phyloP scores from a whole-genome alignment of 92 coral and sea anemone genomes.

The Zoanthus gigantus region DNA sequence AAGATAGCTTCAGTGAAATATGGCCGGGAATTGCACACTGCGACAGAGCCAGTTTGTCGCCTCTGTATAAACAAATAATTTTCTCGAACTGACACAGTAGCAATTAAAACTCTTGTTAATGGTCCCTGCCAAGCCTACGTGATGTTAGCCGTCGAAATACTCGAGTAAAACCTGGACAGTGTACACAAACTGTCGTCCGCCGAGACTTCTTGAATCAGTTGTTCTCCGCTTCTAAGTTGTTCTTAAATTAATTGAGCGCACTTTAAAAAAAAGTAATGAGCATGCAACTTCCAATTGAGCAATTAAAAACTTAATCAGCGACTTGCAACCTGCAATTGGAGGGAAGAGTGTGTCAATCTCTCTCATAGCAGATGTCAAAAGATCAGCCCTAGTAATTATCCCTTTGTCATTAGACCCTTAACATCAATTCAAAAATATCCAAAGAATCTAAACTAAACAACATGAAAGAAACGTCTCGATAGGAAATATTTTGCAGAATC shows the following conservation, averaged over 20 bases:
- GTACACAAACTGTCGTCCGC: constrained; percentile 64
- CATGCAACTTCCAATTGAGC: constrained; percentile 75
- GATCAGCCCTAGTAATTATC: constrained; percentile 80
- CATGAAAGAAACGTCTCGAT: constrained; percentile 9
- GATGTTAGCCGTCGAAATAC: constrained; percentile 41
- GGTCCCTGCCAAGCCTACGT: constrained; percentile 45
- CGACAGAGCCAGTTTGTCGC: constrained; percentile 71
- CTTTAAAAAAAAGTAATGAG: constrained; percentile 17
- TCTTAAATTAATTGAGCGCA: constrained; percentile 51
- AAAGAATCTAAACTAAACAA: constrained; percentile 34
- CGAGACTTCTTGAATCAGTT: constrained; percentile 50
- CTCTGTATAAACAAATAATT: constrained; percentile 78
- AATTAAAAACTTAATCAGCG: constrained; percentile 79
- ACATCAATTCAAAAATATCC: constrained; percentile 68
- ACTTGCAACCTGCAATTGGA: constrained; percentile 68
- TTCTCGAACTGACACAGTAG: constrained; percentile 65
- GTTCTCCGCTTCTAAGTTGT: constrained; percentile 63
- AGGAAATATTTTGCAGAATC: constrained; percentile 5
- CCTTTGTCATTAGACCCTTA: constrained; percentile 67
- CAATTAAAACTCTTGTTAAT: constrained; percentile 75
- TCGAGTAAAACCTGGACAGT: constrained; percentile 51
- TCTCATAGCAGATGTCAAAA: constrained; percentile 75
- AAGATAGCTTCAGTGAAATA: constrained; percentile 26
- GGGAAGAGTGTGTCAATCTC: constrained; percentile 72
- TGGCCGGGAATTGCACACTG: constrained; percentile 45